These are phyloP conservation scores for Collichthys lucidus DNA, from an alignment of 2,113 vertebrate genomes.

Conservation along the genomic window DNA sequence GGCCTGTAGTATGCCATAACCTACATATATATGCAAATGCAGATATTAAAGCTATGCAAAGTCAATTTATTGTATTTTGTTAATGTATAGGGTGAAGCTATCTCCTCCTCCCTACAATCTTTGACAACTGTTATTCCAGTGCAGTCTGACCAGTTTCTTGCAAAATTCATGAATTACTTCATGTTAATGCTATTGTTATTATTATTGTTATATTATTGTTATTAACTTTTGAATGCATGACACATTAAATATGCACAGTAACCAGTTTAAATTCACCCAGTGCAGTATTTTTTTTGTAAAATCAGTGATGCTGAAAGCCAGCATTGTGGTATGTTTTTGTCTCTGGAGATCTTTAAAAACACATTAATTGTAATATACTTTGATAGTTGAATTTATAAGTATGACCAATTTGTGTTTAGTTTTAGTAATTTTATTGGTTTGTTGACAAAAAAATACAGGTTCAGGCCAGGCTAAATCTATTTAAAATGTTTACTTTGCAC, in stretches of 20 bases:
- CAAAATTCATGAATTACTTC: neutral
- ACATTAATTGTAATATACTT: too few species aligned
- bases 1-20: neutral
- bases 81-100: neutral
- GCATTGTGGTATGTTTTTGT: neutral
- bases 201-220: too few species aligned
- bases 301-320: neutral
- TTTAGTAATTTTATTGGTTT: neutral
- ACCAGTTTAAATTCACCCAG: neutral
- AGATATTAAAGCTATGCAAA: neutral
- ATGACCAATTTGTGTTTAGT: neutral
- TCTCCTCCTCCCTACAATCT: neutral
- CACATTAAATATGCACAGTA: too few species aligned
- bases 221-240: neutral
- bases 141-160: neutral
- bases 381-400: too few species aligned
- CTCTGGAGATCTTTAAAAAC: too few species aligned
- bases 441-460: neutral
- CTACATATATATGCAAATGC: conserved; percentile 1
- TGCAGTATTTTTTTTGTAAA: neutral
- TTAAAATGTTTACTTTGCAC: neutral
- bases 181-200: neutral
- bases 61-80: neutral
- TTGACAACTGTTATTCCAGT: neutral
- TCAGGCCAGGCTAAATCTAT: neutral